These are phyloP conservation scores for Psophia crepitans DNA, from an alignment of 2,113 vertebrate genomes.

Conservation along the genomic window DNA sequence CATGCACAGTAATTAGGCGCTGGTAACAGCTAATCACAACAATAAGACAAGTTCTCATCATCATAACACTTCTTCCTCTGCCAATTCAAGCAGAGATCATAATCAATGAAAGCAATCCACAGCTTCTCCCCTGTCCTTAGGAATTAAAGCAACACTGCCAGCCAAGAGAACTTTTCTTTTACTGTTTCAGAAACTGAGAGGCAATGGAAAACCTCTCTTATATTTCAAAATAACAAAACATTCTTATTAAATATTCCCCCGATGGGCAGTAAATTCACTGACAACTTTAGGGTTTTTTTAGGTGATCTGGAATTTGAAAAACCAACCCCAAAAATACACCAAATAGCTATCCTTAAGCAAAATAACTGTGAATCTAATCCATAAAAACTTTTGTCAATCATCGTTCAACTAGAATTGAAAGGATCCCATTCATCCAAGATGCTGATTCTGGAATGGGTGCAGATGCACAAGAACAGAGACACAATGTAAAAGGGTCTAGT, in stretches of 20 bases:
- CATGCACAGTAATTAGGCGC: constrained; percentile 17
- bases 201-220: background rate
- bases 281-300: background rate
- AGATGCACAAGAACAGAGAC: background rate
- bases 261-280: background rate
- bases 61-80: constrained; percentile 39
- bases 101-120: constrained; percentile 11
- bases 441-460: background rate
- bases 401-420: background rate
- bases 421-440: background rate
- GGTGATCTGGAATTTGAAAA: background rate
- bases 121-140: background rate
- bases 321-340: background rate
- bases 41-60: constrained; percentile 43
- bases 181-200: background rate
- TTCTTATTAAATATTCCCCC: background rate
- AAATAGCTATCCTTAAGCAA: background rate
- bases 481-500: background rate
- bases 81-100: constrained; percentile 29
- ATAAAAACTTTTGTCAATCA: background rate
- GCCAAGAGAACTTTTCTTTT: background rate
- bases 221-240: background rate
- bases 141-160: background rate
- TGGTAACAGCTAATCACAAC: constrained; percentile 54
- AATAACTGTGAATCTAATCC: background rate